Evolutionary conservation across 1,140 invertebrate species (phyloP), one percentile per base, ranked within the genome.

Genomic region (Coptotermes formosanus): DNA sequence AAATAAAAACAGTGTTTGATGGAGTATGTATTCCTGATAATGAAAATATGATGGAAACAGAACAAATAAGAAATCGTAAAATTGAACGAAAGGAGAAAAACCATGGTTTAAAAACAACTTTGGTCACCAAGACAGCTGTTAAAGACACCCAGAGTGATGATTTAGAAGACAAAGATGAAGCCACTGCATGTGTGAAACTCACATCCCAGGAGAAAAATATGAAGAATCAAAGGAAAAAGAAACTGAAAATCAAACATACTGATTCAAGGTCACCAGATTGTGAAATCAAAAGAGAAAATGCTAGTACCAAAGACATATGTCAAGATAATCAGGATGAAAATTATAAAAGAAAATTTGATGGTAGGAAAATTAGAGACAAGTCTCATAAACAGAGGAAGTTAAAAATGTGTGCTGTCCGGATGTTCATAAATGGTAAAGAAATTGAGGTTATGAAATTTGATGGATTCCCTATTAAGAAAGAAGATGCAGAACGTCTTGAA

Each of bases 391-490:
- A 92, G 45, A 91, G 92, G 88, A 94, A 94, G 90, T 91, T 92
- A 30, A 86, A 88, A 88, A 90, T 91, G 82, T 85, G 88, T 19
- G 91, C 91, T 59, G 94, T 92, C 88, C 90, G 93, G 88, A 89
- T 92, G 9, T 92, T 92, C 25, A 93, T 95, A 19, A 94, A 95
- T 91, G 94, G 95, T 82, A 90, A 93, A 88, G 92, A 94, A 88
- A 89, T 95, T 64, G 92, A 94, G 88, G 89, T 96, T 43, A 91
- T 92, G 0, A 93, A 92, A 86, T 94, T 92, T 90, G 94, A 95
- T 90, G 95, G 95, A 32, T 96, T 95, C 88, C 94, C 94, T 45
- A 91, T 96, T 0, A 94, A 93, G 90, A 94, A 94, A 89, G 94
- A 94, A 89, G 95, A 96, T 92, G 94, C 93, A 25, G 92, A 94